These are phyloP conservation scores for Hyperoodon ampullatus DNA, from an alignment of 2,113 vertebrate genomes.

Conservation along the genomic window DNA sequence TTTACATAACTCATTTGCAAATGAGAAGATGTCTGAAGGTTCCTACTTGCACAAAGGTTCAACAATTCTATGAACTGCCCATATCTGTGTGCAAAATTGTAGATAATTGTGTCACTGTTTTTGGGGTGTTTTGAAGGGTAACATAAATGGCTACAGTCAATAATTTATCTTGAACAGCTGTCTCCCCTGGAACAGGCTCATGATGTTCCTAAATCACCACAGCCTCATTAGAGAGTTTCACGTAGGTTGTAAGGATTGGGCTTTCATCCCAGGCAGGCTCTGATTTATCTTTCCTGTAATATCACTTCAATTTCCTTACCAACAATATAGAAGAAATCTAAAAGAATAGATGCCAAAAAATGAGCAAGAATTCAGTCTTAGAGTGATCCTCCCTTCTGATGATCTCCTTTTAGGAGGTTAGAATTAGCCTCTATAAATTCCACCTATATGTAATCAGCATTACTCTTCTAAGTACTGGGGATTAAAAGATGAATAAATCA, in stretches of 20 bases:
- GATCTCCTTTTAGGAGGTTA: neutral
- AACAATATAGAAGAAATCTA: neutral
- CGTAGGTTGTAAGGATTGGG: neutral
- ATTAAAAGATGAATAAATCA: neutral
- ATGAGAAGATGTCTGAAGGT: neutral
- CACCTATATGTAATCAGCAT: neutral
- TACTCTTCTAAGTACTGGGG: neutral
- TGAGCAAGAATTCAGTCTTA: neutral
- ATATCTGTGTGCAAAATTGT: neutral
- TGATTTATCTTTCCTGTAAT: neutral
- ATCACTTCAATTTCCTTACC: neutral
- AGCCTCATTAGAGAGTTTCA: neutral
- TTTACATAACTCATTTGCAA: neutral
- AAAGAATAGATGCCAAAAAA: neutral
- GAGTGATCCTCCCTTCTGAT: neutral
- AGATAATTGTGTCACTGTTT: neutral
- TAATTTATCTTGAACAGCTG: neutral
- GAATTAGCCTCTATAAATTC: neutral
- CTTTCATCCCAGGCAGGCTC: neutral
- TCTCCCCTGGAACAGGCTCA: neutral
- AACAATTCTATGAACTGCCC: neutral
- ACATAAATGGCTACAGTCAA: neutral
- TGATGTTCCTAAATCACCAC: neutral
- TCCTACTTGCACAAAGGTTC: neutral
- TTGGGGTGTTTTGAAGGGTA: neutral